Evolutionary conservation across 2,113 vertebrate genomes (phyloP), one percentile per base, ranked within the genome.

Genomic region (Haemorhous mexicanus): DNA sequence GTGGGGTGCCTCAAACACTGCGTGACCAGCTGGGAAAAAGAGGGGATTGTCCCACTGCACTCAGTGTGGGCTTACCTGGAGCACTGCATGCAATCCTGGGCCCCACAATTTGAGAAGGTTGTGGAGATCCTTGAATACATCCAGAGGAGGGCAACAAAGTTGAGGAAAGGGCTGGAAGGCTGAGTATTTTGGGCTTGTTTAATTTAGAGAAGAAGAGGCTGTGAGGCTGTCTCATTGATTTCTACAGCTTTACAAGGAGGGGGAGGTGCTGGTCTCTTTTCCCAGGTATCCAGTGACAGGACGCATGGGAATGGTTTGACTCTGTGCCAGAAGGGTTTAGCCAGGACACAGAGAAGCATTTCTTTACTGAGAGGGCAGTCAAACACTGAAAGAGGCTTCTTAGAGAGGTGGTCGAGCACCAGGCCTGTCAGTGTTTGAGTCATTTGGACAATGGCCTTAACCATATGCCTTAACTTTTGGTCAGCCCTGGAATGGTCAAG

Each of bases 1-100:
- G 20, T 27, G 30, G 14, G 1, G 2, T 18, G 27, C 44, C 43
- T 59, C 67, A 64, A 63, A 30, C 19, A 23, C 43, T n/a, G 33
- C 15, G 46, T 27, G 13, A 30, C 7, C 27, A 39, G 37, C 22
- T 18, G 3, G 13, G 13, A 20, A 20, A 46, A 17, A 63, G 13
- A 43, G 27, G 27, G 1, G 8, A 24, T 53, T 15, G 9, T 35
- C 32, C 50, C 0, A 0, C 21, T 44, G 21, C 6, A 12, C 9
- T 53, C 15, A 18, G 17, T 8, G 2, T 12, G 46, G 19, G 11
- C 39, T 82, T 52, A 24, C 19, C 28, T 39, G 30, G 35, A 83
- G 7, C 11, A 7, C 53, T 16, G 24, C 12, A 21, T 15, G 47
- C 41, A 28, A 2, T 28, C 32, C 59, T 52, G 59, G 19, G 22